phyloP scores from a whole-genome alignment of 2,113 vertebrate species.

The Erythrocebus patas region DNA sequence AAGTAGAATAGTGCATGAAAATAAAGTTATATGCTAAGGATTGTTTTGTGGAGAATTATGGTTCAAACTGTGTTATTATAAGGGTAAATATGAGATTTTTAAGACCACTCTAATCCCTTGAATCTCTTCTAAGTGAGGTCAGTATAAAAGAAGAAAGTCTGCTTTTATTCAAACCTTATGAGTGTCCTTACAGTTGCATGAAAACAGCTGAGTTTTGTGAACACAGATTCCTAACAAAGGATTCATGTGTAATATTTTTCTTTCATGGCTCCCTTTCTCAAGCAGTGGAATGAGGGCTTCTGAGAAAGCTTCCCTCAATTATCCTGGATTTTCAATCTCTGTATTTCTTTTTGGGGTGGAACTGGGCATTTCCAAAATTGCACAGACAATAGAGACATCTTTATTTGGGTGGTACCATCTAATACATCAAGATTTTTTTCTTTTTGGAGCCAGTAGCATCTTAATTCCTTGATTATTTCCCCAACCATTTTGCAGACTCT shows the following conservation, averaged over 20 bases:
- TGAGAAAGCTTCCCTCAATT: background rate
- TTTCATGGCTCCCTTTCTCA: background rate
- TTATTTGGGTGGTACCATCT: accelerated
- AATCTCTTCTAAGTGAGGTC: background rate
- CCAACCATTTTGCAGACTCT: background rate
- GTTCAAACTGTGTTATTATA: background rate
- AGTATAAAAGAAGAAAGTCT: background rate
- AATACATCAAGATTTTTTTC: background rate
- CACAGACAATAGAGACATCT: background rate
- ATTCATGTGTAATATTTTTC: background rate
- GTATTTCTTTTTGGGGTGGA: background rate
- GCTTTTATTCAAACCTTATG: background rate
- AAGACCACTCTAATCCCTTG: background rate
- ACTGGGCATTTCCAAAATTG: background rate
- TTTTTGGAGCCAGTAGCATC: background rate
- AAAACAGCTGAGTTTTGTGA: constrained; percentile 46
- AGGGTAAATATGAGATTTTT: background rate
- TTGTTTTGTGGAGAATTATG: background rate
- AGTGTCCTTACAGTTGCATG: background rate
- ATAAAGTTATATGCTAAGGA: background rate
- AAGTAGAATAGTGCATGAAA: background rate
- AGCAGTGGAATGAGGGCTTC: background rate
- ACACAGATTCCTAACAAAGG: background rate
- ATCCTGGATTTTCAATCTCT: background rate
- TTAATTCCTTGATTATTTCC: background rate